Percentiles rank a stretch among this genome's conserved stretches.
Conservation (phyloP, 2,888 invertebrate species). For the Julus scanicus region DNA sequence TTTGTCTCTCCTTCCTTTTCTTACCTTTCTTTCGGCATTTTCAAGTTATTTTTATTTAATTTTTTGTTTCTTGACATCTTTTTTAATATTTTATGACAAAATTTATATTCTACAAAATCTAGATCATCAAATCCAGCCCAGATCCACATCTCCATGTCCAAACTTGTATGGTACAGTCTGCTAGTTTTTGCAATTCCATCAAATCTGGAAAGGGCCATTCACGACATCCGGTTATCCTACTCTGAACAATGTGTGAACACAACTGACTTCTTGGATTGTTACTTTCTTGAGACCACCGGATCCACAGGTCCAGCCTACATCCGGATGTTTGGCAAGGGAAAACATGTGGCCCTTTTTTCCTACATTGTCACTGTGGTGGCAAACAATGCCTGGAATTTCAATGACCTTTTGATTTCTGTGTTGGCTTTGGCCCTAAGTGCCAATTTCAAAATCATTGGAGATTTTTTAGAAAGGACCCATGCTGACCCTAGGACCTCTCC, state of each 20-base stretch:
- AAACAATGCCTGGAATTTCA: conserved; percentile 47
- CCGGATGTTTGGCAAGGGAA: neutral
- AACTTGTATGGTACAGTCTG: neutral
- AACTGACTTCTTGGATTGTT: conserved; percentile 20
- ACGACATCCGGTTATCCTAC: neutral
- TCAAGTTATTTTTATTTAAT: too few relatives aligned
- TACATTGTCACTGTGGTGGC: conserved; percentile 40
- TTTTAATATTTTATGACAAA: too few relatives aligned
- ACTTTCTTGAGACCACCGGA: neutral
- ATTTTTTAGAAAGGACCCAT: conserved; percentile 2
- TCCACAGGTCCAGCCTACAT: neutral
- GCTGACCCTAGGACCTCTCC: neutral
- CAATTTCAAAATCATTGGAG: conserved; percentile 32
- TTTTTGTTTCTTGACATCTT: too few relatives aligned
- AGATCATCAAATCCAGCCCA: neutral
- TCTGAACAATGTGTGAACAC: conserved; percentile 40
- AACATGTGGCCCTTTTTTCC: neutral
- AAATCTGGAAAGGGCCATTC: neutral
- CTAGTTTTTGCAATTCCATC: conserved; percentile 6
- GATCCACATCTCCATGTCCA: neutral
- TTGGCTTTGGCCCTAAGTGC: conserved; percentile 40
- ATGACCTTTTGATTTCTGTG: conserved; percentile 37
- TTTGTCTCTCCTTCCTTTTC: too few relatives aligned
- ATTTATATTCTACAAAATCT: too few relatives aligned
- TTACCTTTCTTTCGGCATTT: too few relatives aligned